These are phyloP conservation scores for Agonopterix arenella DNA, from an alignment of 2,888 invertebrate genomes.

Conservation along the genomic window DNA sequence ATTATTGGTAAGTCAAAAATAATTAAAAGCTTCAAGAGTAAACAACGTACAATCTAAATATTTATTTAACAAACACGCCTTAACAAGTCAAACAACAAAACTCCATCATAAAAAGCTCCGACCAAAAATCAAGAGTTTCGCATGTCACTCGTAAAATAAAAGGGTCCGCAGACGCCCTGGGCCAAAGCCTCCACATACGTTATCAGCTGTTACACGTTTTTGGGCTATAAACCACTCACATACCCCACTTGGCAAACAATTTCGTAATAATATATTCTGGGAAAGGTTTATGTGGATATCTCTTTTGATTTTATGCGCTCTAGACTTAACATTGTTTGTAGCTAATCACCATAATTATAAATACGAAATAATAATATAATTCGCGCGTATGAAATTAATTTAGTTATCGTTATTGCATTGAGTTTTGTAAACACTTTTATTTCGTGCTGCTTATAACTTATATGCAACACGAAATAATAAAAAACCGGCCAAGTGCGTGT, in stretches of 20 bases:
- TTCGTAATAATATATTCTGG: conserved; percentile 32
- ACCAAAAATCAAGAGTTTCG: conserved; percentile 26
- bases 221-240: conserved; percentile 46
- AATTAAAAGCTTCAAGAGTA: too few species aligned
- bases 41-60: background rate
- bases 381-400: too few species aligned
- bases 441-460: background rate
- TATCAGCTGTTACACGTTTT: conserved; percentile 26
- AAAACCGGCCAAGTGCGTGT: too few species aligned
- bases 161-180: conserved; percentile 10
- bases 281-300: conserved; percentile 23
- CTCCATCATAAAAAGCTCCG: conserved; percentile 19
- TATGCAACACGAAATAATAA: background rate
- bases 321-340: too few species aligned
- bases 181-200: conserved; percentile 8
- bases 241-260: conserved; percentile 42
- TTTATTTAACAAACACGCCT: background rate
- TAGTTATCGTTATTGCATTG: too few species aligned
- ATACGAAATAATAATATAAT: too few species aligned
- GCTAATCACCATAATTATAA: too few species aligned
- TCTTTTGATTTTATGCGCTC: too few species aligned
- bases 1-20: too few species aligned
- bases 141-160: conserved; percentile 26
- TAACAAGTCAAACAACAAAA: conserved; percentile 2
- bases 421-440: too few species aligned